A percentile compares a stretch with the other conserved stretches of the same genome.
Conservation (phyloP, 2,797 vertebrate genomes). For the Poecile montanus region DNA sequence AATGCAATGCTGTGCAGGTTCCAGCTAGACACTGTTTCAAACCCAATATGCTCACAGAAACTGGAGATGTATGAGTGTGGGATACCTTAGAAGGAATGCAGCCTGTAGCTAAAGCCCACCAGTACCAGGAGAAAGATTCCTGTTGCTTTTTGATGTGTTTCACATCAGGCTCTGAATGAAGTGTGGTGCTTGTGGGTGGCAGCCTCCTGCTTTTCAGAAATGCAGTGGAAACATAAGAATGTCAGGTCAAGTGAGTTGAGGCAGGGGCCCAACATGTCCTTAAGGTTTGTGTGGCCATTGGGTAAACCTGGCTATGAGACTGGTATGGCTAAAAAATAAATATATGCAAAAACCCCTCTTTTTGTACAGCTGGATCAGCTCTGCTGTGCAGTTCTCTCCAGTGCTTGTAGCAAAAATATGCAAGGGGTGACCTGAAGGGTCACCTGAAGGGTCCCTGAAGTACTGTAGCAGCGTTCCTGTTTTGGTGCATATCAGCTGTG, state of each 20-base stretch:
- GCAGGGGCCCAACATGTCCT: not conserved
- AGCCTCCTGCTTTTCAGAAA: slow-evolving; percentile 17
- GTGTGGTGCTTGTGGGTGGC: not conserved
- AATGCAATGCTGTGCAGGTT: not conserved
- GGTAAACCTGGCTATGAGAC: not conserved
- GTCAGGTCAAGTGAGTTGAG: not conserved
- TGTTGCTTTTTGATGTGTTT: slow-evolving; percentile 13
- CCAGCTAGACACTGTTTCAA: not conserved
- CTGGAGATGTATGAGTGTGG: not conserved
- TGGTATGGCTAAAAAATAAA: not conserved
- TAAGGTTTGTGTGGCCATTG: not conserved
- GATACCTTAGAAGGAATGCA: not conserved
- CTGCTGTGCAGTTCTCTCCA: not conserved
- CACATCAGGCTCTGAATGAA: not conserved
- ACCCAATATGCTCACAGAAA: not conserved
- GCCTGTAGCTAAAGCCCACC: slow-evolving; percentile 20
- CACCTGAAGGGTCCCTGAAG: not conserved
- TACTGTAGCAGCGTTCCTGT: not conserved
- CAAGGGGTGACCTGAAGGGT: not conserved
- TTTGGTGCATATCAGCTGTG: not conserved
- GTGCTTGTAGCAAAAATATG: not conserved
- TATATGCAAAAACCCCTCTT: fast-evolving
- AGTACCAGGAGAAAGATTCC: not conserved
- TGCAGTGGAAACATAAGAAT: not conserved
- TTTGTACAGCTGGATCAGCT: not conserved